A percentile compares a stretch with the other conserved stretches of the same genome.
Evolutionary conservation across 2,113 vertebrate species (phyloP).

Genomic region (Pteropus alecto): DNA sequence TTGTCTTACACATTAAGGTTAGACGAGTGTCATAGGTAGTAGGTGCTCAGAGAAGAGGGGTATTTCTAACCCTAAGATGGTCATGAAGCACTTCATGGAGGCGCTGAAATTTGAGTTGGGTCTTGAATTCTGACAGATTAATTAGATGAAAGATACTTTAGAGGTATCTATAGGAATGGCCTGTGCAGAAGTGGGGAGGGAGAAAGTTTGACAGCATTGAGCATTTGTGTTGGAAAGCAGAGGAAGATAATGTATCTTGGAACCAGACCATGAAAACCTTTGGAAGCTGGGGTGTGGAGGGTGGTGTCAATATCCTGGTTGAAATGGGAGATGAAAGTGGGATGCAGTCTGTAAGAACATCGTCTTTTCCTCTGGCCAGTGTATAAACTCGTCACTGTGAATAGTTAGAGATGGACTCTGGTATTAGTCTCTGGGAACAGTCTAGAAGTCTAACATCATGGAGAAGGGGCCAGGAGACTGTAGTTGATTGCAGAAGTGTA

Average conservation of each 20-base stretch:
- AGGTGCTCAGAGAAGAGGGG: background rate
- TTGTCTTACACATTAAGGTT: background rate
- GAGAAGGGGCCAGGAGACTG: background rate
- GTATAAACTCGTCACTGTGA: background rate
- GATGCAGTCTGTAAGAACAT: background rate
- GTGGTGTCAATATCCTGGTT: background rate
- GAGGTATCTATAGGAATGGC: background rate
- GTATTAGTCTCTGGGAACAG: background rate
- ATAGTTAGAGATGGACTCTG: background rate
- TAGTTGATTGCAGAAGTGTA: background rate
- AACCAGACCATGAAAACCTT: background rate
- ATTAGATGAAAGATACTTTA: background rate
- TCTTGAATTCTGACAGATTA: background rate
- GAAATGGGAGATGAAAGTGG: background rate
- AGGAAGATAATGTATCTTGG: background rate
- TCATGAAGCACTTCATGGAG: background rate
- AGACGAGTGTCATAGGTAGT: background rate
- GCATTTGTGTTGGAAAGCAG: background rate
- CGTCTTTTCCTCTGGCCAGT: background rate
- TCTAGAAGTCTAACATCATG: background rate
- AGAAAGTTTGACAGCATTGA: background rate
- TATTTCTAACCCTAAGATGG: background rate
- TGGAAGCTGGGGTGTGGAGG: background rate
- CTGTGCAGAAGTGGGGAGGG: background rate
- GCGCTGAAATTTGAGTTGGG: background rate